A percentile compares a stretch with the other conserved stretches of the same genome.
phyloP scores from a whole-genome alignment of 92 coral and sea anemone genomes.

The Siderastrea siderea region DNA sequence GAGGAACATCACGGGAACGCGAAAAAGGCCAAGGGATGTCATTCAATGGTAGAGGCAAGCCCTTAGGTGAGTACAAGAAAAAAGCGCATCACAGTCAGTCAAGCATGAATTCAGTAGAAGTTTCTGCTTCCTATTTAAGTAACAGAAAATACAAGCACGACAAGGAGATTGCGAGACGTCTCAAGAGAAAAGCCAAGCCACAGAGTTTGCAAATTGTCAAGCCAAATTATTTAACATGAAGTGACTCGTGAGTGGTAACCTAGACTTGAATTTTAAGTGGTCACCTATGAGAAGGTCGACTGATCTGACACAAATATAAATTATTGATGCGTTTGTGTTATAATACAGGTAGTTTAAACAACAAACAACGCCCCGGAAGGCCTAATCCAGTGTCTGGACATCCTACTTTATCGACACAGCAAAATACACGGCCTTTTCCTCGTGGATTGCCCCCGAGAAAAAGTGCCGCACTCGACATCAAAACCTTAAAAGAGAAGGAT shows the following conservation, averaged over 20 bases:
- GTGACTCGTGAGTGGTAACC: neutral
- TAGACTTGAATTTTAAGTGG: neutral
- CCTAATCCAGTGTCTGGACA: neutral
- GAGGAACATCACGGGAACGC: slow-evolving; percentile 10
- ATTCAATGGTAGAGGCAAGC: slow-evolving; percentile 3
- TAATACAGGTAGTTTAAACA: neutral
- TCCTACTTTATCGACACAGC: neutral
- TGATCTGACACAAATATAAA: neutral
- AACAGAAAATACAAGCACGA: neutral
- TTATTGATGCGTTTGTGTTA: neutral
- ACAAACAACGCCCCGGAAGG: neutral
- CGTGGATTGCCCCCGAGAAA: neutral
- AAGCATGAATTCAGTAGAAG: neutral
- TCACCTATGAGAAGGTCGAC: neutral
- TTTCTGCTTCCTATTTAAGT: neutral
- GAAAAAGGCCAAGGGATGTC: neutral
- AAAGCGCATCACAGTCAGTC: neutral
- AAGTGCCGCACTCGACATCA: neutral
- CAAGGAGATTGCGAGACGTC: too few species aligned
- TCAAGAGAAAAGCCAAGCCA: too few species aligned
- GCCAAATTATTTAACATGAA: neutral
- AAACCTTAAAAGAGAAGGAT: slow-evolving; percentile 3
- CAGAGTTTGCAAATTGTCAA: neutral
- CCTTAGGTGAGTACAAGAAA: neutral
- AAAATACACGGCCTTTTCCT: neutral